phyloP scores from a whole-genome alignment of 1,140 invertebrate species.

The Anastrepha ludens region DNA sequence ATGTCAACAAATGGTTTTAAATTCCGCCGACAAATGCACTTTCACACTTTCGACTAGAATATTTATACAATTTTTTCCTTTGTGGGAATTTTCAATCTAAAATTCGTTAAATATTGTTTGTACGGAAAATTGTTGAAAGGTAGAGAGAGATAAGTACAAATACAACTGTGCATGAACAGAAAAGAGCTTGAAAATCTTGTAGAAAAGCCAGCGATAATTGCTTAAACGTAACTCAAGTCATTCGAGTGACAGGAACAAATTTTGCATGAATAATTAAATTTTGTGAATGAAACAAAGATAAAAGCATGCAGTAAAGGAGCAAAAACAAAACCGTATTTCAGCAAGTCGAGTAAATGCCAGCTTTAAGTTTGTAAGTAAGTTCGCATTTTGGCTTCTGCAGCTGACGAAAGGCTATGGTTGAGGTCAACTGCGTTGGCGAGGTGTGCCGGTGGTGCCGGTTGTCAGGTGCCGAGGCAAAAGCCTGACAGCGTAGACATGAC shows the following conservation, averaged over 20 bases:
- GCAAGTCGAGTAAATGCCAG: too few species aligned
- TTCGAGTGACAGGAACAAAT: slow-evolving; percentile 4
- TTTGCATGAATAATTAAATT: slow-evolving; percentile 4
- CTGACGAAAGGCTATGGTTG: not conserved
- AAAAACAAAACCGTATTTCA: not conserved
- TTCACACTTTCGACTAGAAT: not conserved
- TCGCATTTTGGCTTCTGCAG: not conserved
- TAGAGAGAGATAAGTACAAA: not conserved
- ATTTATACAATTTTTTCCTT: not conserved
- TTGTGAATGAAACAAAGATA: not conserved
- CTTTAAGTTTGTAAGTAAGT: too few species aligned
- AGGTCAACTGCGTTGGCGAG: not conserved
- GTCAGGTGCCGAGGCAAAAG: not conserved
- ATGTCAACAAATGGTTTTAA: not conserved
- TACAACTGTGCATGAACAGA: not conserved
- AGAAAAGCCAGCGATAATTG: not conserved
- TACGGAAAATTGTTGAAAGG: not conserved
- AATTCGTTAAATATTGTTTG: not conserved
- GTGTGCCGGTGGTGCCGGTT: not conserved
- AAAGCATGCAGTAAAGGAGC: too few species aligned
- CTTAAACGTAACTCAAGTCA: not conserved
- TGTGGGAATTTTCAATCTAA: slow-evolving; percentile 35
- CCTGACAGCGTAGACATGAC: not conserved
- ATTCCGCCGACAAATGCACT: not conserved
- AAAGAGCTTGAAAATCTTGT: not conserved